A percentile compares a stretch with the other conserved stretches of the same genome.
Evolutionary conservation across 2,797 vertebrate species (phyloP).

Genomic region (Luscinia luscinia): DNA sequence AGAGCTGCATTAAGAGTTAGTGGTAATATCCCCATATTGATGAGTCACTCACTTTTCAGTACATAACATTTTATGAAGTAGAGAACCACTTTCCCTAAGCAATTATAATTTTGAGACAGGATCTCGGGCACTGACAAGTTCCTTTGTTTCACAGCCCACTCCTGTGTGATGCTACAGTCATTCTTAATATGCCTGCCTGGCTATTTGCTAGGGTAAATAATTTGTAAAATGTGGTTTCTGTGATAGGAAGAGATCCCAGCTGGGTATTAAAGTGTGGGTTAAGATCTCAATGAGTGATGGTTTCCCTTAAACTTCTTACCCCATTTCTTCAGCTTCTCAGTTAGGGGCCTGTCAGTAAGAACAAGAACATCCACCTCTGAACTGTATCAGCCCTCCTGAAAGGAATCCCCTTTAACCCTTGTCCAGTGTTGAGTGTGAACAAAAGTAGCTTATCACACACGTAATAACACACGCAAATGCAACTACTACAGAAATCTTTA

Average conservation of each 20-base stretch:
- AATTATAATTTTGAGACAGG: conserved; percentile 77
- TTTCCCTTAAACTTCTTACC: conserved; percentile 15
- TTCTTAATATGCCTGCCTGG: conserved; percentile 31
- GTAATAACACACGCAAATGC: not conserved
- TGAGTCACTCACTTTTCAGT: conserved; percentile 71
- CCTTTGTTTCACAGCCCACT: conserved; percentile 62
- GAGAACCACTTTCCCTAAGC: conserved; percentile 79
- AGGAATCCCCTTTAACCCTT: not conserved
- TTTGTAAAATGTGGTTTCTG: conserved; percentile 50
- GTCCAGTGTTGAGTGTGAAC: not conserved
- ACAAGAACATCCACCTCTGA: not conserved
- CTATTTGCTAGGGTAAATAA: conserved; percentile 66
- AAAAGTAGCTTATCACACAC: not conserved
- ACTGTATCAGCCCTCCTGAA: not conserved
- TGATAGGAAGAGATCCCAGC: conserved; percentile 45
- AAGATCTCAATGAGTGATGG: not conserved
- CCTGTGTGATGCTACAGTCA: not conserved
- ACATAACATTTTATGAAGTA: conserved; percentile 77
- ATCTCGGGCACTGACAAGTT: conserved; percentile 42
- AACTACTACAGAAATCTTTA: not conserved
- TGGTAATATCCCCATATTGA: conserved; percentile 74
- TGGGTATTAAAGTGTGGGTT: not conserved
- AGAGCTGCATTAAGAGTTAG: conserved; percentile 29
- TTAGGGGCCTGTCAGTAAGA: not conserved
- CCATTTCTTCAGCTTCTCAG: not conserved